Percentiles rank a stretch among this genome's conserved stretches.
These are phyloP conservation scores for Eulithis testata DNA, from an alignment of 2,888 invertebrate genomes.

Conservation along the genomic window DNA sequence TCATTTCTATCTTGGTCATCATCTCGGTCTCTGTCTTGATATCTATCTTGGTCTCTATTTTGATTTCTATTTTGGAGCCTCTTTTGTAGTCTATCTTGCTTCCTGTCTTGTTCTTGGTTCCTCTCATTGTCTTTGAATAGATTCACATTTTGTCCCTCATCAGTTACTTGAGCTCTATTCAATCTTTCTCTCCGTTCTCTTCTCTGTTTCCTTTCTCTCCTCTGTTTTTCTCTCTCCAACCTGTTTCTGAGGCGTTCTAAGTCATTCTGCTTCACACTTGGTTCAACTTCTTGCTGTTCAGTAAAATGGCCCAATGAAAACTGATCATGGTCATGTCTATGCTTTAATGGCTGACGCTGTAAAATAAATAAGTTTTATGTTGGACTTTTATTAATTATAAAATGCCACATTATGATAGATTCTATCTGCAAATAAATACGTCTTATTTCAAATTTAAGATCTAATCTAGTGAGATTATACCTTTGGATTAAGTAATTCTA, in stretches of 20 bases:
- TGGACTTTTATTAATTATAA: too few species aligned
- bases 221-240: constrained; percentile 16
- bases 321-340: constrained; percentile 3
- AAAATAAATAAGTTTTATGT: not conserved
- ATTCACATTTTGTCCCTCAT: constrained; percentile 4
- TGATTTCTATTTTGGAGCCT: constrained; percentile 9
- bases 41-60: too few species aligned
- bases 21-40: not conserved
- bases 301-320: not conserved
- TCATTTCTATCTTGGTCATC: constrained; percentile 4
- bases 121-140: not conserved
- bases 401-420: too few species aligned
- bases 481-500: constrained; percentile 14
- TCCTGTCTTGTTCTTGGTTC: constrained; percentile 8
- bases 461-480: constrained; percentile 1
- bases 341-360: constrained; percentile 6
- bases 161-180: constrained; percentile 18
- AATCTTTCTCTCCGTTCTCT: constrained; percentile 22
- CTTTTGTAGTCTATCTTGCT: constrained; percentile 7
- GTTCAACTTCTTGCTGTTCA: not conserved
- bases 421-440: too few species aligned
- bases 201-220: constrained; percentile 13
- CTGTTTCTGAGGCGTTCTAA: constrained; percentile 18
- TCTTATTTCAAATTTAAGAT: not conserved
- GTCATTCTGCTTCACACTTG: constrained; percentile 8